phyloP scores from a whole-genome alignment of 2,888 invertebrate genomes.

The Notocelia uddmanniana region DNA sequence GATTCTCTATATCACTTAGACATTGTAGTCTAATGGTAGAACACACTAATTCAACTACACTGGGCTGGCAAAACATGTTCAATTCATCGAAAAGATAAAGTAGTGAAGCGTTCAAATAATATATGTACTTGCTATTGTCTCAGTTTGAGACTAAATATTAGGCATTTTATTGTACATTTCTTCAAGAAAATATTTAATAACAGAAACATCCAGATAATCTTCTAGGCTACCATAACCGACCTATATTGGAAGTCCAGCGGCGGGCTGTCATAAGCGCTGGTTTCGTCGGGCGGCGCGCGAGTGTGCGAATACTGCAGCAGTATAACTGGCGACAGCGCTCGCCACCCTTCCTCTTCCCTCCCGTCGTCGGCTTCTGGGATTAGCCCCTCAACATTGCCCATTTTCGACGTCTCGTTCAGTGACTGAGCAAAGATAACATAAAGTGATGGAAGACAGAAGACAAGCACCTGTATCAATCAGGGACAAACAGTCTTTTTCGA shows the following conservation, averaged over 20 bases:
- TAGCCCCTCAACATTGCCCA: background rate
- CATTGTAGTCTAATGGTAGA: too few species aligned
- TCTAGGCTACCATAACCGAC: conserved; percentile 52
- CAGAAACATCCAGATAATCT: too few species aligned
- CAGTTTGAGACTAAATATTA: background rate
- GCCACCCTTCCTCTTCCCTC: conserved; percentile 62
- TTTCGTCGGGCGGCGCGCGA: conserved; percentile 60
- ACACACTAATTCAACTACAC: too few species aligned
- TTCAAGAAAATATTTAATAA: background rate
- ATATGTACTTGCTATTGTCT: background rate
- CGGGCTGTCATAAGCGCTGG: conserved; percentile 71
- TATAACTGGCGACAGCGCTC: conserved; percentile 64
- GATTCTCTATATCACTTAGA: too few species aligned
- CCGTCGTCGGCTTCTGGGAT: conserved; percentile 46
- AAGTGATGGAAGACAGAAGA: background rate
- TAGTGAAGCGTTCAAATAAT: background rate
- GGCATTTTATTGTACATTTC: background rate
- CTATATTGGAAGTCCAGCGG: conserved; percentile 74
- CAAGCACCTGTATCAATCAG: background rate
- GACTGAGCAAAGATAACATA: background rate
- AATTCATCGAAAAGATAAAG: background rate
- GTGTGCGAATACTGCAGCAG: conserved; percentile 66
- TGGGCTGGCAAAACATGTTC: background rate
- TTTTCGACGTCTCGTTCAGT: background rate
- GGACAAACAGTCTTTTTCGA: too few species aligned